These are phyloP conservation scores for Phaedon cochleariae DNA, from an alignment of 2,888 invertebrate species.

Conservation along the genomic window DNA sequence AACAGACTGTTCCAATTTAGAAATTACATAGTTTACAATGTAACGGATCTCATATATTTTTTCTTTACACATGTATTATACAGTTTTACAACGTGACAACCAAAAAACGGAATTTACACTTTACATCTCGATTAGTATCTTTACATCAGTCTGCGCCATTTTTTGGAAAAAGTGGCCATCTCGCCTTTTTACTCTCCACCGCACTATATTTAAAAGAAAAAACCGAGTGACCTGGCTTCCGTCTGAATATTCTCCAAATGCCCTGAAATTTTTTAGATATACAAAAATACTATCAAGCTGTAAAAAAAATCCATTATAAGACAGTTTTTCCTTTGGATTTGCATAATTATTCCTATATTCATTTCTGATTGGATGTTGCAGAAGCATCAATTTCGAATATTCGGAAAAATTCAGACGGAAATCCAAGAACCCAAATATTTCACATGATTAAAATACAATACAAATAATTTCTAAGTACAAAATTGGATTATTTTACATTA, in stretches of 20 bases:
- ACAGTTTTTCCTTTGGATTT: too few relatives aligned
- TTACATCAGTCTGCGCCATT: constrained; percentile 64
- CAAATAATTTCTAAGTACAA: constrained; percentile 57
- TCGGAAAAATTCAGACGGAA: constrained; percentile 31
- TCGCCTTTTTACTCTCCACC: constrained; percentile 52
- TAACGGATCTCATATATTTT: constrained; percentile 58
- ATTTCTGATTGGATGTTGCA: too few relatives aligned
- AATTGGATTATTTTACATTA: constrained; percentile 57
- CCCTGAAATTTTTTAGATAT: too few relatives aligned
- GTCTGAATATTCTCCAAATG: background rate
- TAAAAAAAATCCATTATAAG: too few relatives aligned
- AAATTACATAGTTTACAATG: constrained; percentile 54
- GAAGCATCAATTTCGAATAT: too few relatives aligned
- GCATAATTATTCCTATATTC: too few relatives aligned
- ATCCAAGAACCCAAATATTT: constrained; percentile 28
- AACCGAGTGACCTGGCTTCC: background rate
- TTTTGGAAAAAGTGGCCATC: constrained; percentile 52
- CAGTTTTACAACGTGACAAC: constrained; percentile 60
- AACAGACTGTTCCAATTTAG: constrained; percentile 47
- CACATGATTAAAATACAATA: constrained; percentile 51
- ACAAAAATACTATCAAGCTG: too few relatives aligned
- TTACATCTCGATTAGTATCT: constrained; percentile 63
- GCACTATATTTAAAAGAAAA: constrained; percentile 38
- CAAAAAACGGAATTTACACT: constrained; percentile 63
- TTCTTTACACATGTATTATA: constrained; percentile 62